Evolutionary conservation across 2,888 invertebrate genomes (phyloP).

Genomic region (Meganola albula): DNA sequence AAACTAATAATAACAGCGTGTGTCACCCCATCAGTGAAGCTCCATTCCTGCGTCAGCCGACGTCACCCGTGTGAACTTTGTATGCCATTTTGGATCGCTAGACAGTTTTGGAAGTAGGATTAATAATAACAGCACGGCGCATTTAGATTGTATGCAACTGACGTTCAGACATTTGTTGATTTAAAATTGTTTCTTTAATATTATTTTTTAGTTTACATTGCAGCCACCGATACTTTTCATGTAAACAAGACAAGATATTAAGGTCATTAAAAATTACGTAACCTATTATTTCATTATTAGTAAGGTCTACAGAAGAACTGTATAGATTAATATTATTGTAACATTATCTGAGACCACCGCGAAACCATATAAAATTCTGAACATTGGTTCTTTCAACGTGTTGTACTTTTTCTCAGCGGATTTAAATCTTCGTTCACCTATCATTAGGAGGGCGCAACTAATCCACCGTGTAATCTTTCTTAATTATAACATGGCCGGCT

Average conservation of each 20-base stretch:
- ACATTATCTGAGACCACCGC: conserved; percentile 19
- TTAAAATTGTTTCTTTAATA: conserved; percentile 16
- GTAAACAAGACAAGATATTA: no score
- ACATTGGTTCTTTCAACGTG: conserved; percentile 20
- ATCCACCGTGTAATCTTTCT: conserved; percentile 60
- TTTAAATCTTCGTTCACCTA: conserved; percentile 39
- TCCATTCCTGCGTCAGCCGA: conserved; percentile 54
- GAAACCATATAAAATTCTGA: conserved; percentile 12
- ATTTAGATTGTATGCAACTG: conserved; percentile 11
- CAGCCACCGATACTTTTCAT: no score
- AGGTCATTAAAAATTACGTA: no score
- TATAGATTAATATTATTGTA: background rate
- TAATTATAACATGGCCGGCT: conserved; percentile 70
- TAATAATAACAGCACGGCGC: conserved; percentile 28
- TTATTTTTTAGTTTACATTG: no score
- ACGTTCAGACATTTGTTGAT: conserved; percentile 12
- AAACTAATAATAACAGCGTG: conserved; percentile 75
- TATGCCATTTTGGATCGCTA: conserved; percentile 53
- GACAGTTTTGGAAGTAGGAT: conserved; percentile 29
- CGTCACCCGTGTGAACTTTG: conserved; percentile 53
- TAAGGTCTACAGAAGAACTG: background rate
- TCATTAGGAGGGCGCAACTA: conserved; percentile 55
- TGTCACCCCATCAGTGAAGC: conserved; percentile 69
- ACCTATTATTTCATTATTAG: background rate
- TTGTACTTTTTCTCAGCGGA: conserved; percentile 34